These are phyloP conservation scores for Progne subis DNA, from an alignment of 2,113 vertebrate genomes.

Conservation along the genomic window DNA sequence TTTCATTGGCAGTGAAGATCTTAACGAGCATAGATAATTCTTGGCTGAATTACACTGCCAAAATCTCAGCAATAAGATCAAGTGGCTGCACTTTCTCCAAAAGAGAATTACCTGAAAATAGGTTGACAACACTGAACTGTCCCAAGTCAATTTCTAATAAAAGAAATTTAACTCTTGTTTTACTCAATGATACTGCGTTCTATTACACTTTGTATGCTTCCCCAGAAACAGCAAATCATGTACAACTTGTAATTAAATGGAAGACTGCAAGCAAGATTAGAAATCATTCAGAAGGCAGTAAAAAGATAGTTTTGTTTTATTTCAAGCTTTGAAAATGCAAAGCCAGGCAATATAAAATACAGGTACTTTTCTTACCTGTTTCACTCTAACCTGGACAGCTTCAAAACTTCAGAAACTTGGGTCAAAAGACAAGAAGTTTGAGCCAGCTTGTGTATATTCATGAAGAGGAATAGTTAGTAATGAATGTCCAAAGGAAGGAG, in stretches of 20 bases:
- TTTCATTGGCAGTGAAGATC: constrained; percentile 8
- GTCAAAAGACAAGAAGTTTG: background rate
- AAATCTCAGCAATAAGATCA: background rate
- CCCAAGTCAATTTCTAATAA: background rate
- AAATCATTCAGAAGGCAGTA: background rate
- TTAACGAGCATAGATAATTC: background rate
- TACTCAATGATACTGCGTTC: background rate
- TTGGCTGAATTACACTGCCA: background rate
- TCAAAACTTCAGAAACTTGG: background rate
- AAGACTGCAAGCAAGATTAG: background rate
- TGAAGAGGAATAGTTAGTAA: background rate
- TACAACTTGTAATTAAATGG: background rate
- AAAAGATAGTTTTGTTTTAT: background rate
- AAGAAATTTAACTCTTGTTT: background rate
- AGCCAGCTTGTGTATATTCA: background rate
- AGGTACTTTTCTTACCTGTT: background rate
- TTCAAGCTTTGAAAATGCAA: background rate
- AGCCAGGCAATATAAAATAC: background rate
- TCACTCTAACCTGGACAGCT: background rate
- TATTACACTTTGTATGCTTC: background rate
- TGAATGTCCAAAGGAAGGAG: background rate
- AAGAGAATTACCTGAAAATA: constrained; percentile 1
- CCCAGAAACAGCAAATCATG: background rate
- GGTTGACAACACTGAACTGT: background rate
- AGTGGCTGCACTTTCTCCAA: background rate